Evolutionary conservation across 1,140 invertebrate genomes (phyloP), one percentile per base, ranked within the genome.

Genomic region (Zaprionus africanus): DNA sequence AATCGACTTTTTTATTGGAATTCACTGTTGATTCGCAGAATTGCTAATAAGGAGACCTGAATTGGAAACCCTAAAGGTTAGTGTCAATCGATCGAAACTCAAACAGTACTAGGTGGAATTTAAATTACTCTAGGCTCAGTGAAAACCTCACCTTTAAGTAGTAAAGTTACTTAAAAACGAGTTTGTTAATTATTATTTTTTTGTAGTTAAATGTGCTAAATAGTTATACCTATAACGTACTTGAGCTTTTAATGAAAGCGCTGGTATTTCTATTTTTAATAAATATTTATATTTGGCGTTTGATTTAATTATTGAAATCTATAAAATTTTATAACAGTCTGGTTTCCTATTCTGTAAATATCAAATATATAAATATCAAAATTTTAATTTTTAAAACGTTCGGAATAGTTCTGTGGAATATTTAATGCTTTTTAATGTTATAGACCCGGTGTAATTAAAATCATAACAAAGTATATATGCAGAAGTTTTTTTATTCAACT

Each of bases 21-120:
- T 46, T 49, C 11, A 34, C 24, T 62, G 67, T 72, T 57, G 54
- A 51, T 46, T 38, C 51, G 15, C 12, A 34, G 38, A 59, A 28
- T 58, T 51, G 22, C 22, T 41, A 69, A 57, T 31, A 13, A 63
- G 49, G 13, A 26, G 36, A 65, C 26, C 61, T 57, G 66, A 75
- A 70, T 70, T 75, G 66, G 72, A 62, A 75, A 53, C 61, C 19
- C 31, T n/a, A 70, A 75, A 75, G 72, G 72, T 75, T 41, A 63
- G 72, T 75, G 28, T 11, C 51, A 51, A 63, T 41, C 53, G 56
- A 65, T 54, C 38, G 19, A 4, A 54, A 54, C 26, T 51, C 31
- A 31, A 53, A 54, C 31, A 38, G 22, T 53, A 17, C 36, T 13
- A 19, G 2, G 43, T 26, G 28, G 5, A 22, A 12, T 54, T 43